Evolutionary conservation across 2,888 invertebrate species (phyloP), one percentile per base, ranked within the genome.

Genomic region (Spatulosminthurus flaviceps): DNA sequence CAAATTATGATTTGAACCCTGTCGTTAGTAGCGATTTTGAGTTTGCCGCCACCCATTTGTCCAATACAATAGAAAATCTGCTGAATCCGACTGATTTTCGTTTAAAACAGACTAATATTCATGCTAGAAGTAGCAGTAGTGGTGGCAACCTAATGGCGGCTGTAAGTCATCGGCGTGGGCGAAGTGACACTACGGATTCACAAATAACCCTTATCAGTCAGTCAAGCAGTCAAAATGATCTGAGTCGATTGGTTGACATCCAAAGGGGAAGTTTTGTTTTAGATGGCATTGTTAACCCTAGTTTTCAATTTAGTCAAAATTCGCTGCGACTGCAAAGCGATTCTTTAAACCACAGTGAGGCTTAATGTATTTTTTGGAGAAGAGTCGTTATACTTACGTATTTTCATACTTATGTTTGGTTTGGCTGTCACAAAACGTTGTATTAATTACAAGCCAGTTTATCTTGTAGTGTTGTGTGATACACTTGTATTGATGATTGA

Each of bases 191-290:
- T 0, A 77, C 69, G 0, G 77, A 77, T n/a, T 69, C 69, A 11
- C 77, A 77, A 69, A 22, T 77, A n/a, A 77, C 69, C 13, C 70
- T 77, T 7, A 60, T 77, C 16, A 77, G 77, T 77, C 77, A 77
- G 69, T 77, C 77, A 13, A 77, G 70, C 61, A 61, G 66, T 75
- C 75, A 75, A 42, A 74, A 60, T 74, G 74, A 74, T 26, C 28
- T 74, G 74, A 74, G 74, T 74, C 43, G 42, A 60, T 60, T 34
- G 34, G 9, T 9, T 7, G 34, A 34, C 9, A 34, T 9, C 9
- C 34, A 4, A 7, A 9, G 34, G 34, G 34, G 34, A 1, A 24
- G 24, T 64, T 64, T 64, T 21, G 28, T 9, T 13, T 41, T 34
- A 41, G 41, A 21, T n/a, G 72, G 72, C 9, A 72, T 72, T 72